phyloP scores from a whole-genome alignment of 2,888 invertebrate species.

The Watsonalla cultraria region DNA sequence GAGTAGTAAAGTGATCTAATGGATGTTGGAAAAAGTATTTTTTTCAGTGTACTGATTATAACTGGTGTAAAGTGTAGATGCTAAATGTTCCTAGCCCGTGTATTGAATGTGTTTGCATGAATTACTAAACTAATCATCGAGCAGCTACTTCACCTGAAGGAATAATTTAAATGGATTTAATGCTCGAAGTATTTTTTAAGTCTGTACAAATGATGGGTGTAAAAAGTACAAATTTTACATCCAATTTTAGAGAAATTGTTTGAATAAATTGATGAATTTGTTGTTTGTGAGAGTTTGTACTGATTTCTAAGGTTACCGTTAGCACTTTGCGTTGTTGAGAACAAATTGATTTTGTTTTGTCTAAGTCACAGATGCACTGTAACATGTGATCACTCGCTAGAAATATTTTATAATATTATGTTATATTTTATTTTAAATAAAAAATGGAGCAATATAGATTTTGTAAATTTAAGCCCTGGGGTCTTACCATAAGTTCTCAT shows the following conservation, averaged over 20 bases:
- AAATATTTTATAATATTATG: constrained; percentile 5
- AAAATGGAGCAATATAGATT: constrained; percentile 7
- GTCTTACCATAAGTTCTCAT: too few species aligned
- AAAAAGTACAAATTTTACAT: constrained; percentile 40
- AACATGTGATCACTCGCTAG: constrained; percentile 9
- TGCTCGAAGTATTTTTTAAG: constrained; percentile 45
- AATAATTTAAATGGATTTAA: constrained; percentile 31
- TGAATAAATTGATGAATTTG: constrained; percentile 14
- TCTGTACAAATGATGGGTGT: not conserved
- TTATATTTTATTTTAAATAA: constrained; percentile 7
- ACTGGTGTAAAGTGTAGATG: constrained; percentile 37
- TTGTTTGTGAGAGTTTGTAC: constrained; percentile 32
- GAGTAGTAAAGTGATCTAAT: constrained; percentile 50
- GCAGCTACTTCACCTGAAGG: constrained; percentile 30
- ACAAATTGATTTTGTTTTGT: constrained; percentile 52
- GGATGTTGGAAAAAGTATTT: constrained; percentile 51
- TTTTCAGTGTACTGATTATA: constrained; percentile 53
- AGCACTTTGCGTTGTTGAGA: constrained; percentile 42
- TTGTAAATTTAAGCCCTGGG: constrained; percentile 12
- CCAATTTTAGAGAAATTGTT: constrained; percentile 19
- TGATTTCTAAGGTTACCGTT: constrained; percentile 54
- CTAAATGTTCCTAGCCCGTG: constrained; percentile 58
- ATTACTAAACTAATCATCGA: constrained; percentile 23
- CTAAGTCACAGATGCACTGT: constrained; percentile 55
- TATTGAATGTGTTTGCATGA: constrained; percentile 50